These are phyloP conservation scores for Phoebastria nigripes DNA, from an alignment of 2,797 vertebrate species.

Conservation along the genomic window DNA sequence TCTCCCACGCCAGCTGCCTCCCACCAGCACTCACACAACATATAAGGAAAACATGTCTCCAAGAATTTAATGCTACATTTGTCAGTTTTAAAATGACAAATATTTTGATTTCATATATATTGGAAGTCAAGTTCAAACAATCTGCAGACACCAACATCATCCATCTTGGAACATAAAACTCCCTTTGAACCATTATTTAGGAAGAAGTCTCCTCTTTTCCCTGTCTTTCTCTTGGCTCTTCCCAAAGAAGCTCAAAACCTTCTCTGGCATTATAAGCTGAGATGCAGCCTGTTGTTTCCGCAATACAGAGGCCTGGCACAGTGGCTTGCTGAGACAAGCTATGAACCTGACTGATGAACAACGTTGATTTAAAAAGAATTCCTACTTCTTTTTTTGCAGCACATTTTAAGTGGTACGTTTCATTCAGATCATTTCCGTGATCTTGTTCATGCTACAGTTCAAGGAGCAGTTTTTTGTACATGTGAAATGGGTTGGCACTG, in stretches of 20 bases:
- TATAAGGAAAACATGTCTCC: background rate
- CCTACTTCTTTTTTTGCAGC: background rate
- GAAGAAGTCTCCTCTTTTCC: background rate
- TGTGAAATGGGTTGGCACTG: background rate
- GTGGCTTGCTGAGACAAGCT: background rate
- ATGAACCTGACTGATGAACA: background rate
- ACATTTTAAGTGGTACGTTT: background rate
- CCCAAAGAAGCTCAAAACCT: background rate
- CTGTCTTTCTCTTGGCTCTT: background rate
- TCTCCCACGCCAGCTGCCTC: background rate
- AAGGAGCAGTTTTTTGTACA: background rate
- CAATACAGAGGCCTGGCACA: fast-evolving
- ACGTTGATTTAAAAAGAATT: background rate
- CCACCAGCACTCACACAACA: background rate
- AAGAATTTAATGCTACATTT: background rate
- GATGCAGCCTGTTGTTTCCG: background rate
- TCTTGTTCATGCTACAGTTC: background rate
- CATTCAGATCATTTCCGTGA: background rate
- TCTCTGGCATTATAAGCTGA: background rate
- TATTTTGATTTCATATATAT: background rate
- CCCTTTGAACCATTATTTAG: background rate
- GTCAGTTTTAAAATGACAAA: background rate
- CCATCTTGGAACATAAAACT: background rate
- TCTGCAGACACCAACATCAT: background rate
- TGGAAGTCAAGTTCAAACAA: background rate